Evolutionary conservation across 2,113 vertebrate species (phyloP), one percentile per base, ranked within the genome.

Genomic region (Rhinoptilus africanus): DNA sequence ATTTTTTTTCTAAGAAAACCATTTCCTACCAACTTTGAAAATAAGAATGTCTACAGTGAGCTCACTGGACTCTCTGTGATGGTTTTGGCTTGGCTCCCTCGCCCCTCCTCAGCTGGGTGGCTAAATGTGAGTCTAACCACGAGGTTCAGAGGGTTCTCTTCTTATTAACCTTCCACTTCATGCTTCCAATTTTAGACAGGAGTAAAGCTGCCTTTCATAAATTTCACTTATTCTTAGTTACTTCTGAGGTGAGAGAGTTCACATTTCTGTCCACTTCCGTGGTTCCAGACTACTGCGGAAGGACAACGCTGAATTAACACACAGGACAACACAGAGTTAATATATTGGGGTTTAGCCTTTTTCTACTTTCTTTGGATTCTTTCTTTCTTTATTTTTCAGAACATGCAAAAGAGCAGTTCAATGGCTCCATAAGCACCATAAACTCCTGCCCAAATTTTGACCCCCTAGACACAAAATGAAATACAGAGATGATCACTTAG

Each of bases 21-120:
- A 93, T 97, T 97, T 95, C 91, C 88, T 85, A 96, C 74, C 84
- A 96, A 84, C 91, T 97, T 71, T n/a, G 48, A 96, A 96, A 96
- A 97, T 79, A 92, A 64, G 82, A 95, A 94, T 88, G 76, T 90
- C 72, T 96, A 75, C 82, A 93, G 78, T 50, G 89, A 95, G 95
- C 95, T 74, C 82, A 91, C 5, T 92, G 93, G 93, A 95, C 63
- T 95, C 93, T 73, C 64, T 71, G 64, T 94, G 95, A 97, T 81
- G 84, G 94, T 97, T 97, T 96, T 97, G 96, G 96, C 97, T 95
- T 30, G 14, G 88, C 39, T 96, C 87, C 90, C 85, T 94, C 77
- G 57, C 64, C 93, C 74, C 71, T 95, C 95, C 94, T 90, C 62
- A 72, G 93, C 89, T 95, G 83, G 27, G 6, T 76, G 90, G 89